These are phyloP conservation scores for Andrena cerasifolii DNA, from an alignment of 1,140 invertebrate genomes.

Conservation along the genomic window DNA sequence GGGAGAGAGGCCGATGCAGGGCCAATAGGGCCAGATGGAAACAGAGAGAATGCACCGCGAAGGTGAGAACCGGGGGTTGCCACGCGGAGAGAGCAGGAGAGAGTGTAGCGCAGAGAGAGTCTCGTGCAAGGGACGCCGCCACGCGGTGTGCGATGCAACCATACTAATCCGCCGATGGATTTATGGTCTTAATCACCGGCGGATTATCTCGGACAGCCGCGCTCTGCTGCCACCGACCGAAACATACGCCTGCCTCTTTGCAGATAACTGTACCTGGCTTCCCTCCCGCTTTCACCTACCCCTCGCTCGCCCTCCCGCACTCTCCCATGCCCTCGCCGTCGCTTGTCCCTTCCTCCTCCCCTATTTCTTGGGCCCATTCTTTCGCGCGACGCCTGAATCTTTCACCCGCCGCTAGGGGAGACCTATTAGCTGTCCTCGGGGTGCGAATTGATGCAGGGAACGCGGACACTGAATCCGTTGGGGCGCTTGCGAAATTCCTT, in stretches of 20 bases:
- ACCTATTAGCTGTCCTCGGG: too few species aligned
- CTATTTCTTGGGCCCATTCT: background rate
- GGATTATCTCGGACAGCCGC: constrained; percentile 83
- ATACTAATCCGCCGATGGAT: constrained; percentile 84
- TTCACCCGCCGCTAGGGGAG: constrained; percentile 2
- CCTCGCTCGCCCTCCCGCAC: constrained; percentile 15
- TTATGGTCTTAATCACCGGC: constrained; percentile 86
- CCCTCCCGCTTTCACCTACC: constrained; percentile 37
- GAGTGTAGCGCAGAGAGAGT: constrained; percentile 39
- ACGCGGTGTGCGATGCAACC: constrained; percentile 76
- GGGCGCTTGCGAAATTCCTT: too few species aligned
- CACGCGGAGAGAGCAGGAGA: background rate
- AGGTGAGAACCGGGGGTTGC: too few species aligned
- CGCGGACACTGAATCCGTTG: background rate
- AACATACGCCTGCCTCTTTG: constrained; percentile 81
- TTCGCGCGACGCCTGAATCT: constrained; percentile 23
- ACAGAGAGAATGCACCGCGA: constrained; percentile 18
- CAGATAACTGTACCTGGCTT: constrained; percentile 76
- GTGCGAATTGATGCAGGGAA: constrained; percentile 9
- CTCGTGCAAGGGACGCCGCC: constrained; percentile 57
- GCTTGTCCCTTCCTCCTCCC: background rate
- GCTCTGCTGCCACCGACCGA: constrained; percentile 77
- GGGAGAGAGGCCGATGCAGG: constrained; percentile 9
- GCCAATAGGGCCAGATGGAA: background rate
- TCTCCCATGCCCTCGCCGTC: background rate